Conservation (phyloP, 2,888 invertebrate genomes). For the Notodonta ziczac region DNA sequence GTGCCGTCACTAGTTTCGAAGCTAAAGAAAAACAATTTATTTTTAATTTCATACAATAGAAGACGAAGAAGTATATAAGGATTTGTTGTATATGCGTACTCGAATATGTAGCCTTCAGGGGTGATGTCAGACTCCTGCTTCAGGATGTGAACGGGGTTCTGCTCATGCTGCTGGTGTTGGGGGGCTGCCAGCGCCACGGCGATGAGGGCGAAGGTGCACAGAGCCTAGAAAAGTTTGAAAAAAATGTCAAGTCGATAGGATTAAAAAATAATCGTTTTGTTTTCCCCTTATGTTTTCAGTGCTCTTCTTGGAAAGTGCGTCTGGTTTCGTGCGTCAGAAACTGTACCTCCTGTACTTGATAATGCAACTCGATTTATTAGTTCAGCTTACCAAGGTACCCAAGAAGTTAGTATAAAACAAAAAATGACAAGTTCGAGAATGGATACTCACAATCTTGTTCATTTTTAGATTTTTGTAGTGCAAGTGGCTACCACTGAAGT, state of each 20-base stretch:
- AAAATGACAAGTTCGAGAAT: not conserved
- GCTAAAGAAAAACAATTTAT: conserved; percentile 35
- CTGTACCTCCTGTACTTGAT: too few relatives aligned
- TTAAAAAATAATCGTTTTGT: not conserved
- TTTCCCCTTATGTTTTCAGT: too few relatives aligned
- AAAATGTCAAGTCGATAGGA: not conserved
- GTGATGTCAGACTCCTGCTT: conserved; percentile 4
- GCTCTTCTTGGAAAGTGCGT: too few relatives aligned
- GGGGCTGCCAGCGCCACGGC: conserved; percentile 46
- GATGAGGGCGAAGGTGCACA: conserved; percentile 35
- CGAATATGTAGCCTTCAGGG: conserved; percentile 2
- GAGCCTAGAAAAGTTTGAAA: not conserved
- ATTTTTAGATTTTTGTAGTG: not conserved
- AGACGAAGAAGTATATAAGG: too few relatives aligned
- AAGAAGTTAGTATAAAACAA: too few relatives aligned
- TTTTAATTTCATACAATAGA: too few relatives aligned
- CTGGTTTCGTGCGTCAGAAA: too few relatives aligned
- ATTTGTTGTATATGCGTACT: not conserved
- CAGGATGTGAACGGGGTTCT: conserved; percentile 34
- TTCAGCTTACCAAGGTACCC: too few relatives aligned
- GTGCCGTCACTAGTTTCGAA: conserved; percentile 83
- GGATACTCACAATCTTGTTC: conserved; percentile 25
- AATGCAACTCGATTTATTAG: too few relatives aligned
- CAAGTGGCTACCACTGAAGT: conserved; percentile 12
- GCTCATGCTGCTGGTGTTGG: conserved; percentile 28